Percentiles rank a stretch among this genome's conserved stretches.
Conservation (phyloP, 1,140 invertebrate species). For the Pseudomyrmex pallidus region DNA sequence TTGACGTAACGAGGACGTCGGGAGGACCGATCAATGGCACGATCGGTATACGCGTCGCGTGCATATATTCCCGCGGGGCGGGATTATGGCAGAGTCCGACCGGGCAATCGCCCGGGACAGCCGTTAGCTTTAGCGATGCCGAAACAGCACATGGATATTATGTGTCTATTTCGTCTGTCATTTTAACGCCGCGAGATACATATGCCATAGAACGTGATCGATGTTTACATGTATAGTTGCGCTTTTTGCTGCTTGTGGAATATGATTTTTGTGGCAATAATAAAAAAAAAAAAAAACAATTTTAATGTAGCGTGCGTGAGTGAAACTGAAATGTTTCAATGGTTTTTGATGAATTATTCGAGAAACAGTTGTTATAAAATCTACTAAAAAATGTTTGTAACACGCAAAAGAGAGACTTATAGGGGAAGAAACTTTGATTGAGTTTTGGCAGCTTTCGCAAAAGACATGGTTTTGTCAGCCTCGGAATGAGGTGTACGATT, state of each 20-base stretch:
- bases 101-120: conserved; percentile 39
- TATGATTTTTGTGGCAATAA: too few relatives aligned
- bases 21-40: conserved; percentile 65
- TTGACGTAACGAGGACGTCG: conserved; percentile 77
- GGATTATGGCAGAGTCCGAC: conserved; percentile 30
- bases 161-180: conserved; percentile 10
- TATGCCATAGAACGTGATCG: background rate
- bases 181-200: background rate
- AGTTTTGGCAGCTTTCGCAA: background rate
- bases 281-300: too few relatives aligned
- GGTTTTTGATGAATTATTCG: too few relatives aligned
- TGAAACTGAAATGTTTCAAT: too few relatives aligned
- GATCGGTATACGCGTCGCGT: conserved; percentile 61
- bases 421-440: background rate
- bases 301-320: too few relatives aligned
- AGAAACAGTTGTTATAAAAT: too few relatives aligned
- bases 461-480: background rate
- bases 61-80: conserved; percentile 55
- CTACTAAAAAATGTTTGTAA: too few relatives aligned
- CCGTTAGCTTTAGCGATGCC: conserved; percentile 10
- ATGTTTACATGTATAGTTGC: too few relatives aligned
- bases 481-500: background rate
- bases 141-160: conserved; percentile 19
- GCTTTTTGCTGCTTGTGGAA: too few relatives aligned
- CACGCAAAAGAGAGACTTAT: background rate